Evolutionary conservation across 1,140 invertebrate species (phyloP), one percentile per base, ranked within the genome.

Genomic region (Melitaea cinxia): DNA sequence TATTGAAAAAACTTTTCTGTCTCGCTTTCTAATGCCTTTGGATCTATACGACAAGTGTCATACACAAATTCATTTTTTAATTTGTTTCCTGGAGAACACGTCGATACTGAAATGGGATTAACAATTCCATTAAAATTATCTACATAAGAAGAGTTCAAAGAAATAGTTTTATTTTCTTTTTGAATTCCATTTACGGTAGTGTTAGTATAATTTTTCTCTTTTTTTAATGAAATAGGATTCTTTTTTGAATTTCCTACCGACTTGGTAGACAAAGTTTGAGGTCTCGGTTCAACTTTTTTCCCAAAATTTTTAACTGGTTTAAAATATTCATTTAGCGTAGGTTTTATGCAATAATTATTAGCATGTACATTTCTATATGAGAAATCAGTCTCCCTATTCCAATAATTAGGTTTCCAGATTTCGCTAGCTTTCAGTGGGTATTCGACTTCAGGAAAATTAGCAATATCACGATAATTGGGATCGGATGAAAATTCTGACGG

Each of bases 391-490:
- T 37, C 9, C 7, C 58, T 60, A 59, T 78, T 75, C 79, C 80
- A 82, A 66, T 75, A 83, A 39, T 74, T 77, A 4, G 79, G 80
- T 23, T 60, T 70, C 82, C 80, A 82, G 6, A 72, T 78, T 35
- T 87, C 84, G 28, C 45, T 69, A 19, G 65, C 65, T 35, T 56
- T 66, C 6, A 80, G 47, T 5, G 86, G 84, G 71, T 87, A 87
- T 57, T 83, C 80, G 2, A 85, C 77, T 50, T 87, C 83, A 7
- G 86, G 83, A 70, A 86, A 89, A 26, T 60, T 49, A 10, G 35
- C 56, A 54, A 65, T 24, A 57, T 77, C 59, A 24, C 60, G 68
- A 45, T 73, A 73, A 39, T 53, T 67, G 14, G 53, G 23, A 14
- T 19, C 24, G 39, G 54, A 62, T n/a, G 65, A 45, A 61, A 65